These are phyloP conservation scores for Eublepharis macularius DNA, from an alignment of 2,113 vertebrate genomes.

Conservation along the genomic window DNA sequence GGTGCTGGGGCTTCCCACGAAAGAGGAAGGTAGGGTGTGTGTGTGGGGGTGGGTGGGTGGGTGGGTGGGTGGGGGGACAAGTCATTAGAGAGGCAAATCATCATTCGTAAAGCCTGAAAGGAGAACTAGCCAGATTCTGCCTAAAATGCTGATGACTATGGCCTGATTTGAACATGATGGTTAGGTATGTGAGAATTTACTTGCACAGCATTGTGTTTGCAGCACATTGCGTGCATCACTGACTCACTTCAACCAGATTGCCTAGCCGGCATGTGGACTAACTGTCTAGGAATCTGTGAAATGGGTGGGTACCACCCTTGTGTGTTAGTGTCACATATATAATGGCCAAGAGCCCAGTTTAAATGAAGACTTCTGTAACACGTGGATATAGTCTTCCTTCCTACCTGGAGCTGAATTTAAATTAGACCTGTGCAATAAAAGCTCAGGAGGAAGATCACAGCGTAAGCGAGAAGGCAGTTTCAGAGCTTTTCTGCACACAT, in stretches of 20 bases:
- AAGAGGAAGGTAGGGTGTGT: constrained; percentile 18
- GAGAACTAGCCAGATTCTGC: too few species aligned
- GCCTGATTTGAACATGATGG: background rate
- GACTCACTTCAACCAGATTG: background rate
- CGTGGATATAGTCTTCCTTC: background rate
- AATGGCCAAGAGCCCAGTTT: background rate
- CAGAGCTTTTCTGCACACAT: background rate
- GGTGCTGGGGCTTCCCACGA: background rate
- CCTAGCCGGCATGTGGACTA: background rate
- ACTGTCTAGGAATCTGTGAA: too few species aligned
- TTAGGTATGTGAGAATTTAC: background rate
- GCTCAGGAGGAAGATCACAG: background rate
- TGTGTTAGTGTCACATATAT: background rate
- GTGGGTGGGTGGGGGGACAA: too few species aligned
- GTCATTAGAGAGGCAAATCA: background rate
- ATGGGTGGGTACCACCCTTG: background rate
- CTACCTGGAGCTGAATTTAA: too few species aligned
- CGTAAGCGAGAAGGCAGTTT: background rate
- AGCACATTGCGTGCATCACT: too few species aligned
- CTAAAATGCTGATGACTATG: background rate
- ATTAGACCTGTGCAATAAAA: background rate
- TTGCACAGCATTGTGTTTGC: too few species aligned
- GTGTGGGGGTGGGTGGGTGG: too few species aligned
- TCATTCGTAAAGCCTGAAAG: background rate
- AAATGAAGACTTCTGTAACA: background rate